Evolutionary conservation across 2,888 invertebrate species (phyloP).

Genomic region (Antheraea yamamai): DNA sequence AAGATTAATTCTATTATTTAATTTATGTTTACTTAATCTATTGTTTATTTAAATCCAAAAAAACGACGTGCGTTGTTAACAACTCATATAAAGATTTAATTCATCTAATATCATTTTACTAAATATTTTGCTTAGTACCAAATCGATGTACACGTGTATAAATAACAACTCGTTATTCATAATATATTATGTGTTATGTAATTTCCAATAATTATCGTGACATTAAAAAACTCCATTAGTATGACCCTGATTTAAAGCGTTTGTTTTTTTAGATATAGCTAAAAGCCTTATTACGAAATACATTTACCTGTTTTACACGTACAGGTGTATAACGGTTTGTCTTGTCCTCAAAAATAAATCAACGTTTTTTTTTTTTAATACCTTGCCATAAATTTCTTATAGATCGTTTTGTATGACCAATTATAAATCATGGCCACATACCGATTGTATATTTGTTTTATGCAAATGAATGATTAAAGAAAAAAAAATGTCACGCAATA

Average conservation of each 20-base stretch:
- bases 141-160: background rate
- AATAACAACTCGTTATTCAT: no score
- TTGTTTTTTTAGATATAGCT: constrained; percentile 13
- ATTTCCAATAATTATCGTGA: constrained; percentile 5
- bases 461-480: background rate
- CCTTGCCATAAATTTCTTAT: background rate
- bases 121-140: background rate
- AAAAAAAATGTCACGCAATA: background rate
- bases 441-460: background rate
- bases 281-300: constrained; percentile 11
- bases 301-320: constrained; percentile 9
- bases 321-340: background rate
- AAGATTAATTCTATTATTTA: no score
- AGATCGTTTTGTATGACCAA: background rate
- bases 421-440: constrained; percentile 2
- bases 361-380: background rate
- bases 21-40: no score
- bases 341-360: background rate
- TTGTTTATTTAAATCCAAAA: no score
- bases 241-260: constrained; percentile 7
- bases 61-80: no score
- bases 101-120: background rate
- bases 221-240: constrained; percentile 10
- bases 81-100: no score
- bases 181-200: background rate